These are phyloP conservation scores for Lathronympha strigana DNA, from an alignment of 2,888 invertebrate species.

Conservation along the genomic window DNA sequence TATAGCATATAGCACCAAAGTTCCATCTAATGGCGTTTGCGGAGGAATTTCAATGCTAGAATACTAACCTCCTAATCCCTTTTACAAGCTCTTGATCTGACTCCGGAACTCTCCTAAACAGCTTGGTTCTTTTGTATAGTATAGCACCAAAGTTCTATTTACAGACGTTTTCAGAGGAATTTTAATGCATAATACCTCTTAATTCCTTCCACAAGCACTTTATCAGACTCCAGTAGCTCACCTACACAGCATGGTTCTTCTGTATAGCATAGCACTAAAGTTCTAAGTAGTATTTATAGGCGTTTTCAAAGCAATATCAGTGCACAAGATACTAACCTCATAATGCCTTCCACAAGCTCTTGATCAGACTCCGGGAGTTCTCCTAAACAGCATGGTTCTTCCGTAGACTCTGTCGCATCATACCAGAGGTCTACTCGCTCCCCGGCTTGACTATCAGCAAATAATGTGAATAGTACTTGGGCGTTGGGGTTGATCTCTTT, in stretches of 20 bases:
- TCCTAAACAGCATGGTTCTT: slow-evolving; percentile 51
- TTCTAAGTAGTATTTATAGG: not conserved
- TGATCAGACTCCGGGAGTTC: slow-evolving; percentile 66
- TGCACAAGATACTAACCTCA: slow-evolving; percentile 47
- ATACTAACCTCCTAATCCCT: slow-evolving; percentile 49
- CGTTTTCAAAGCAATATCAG: not conserved
- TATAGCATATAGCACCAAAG: no score
- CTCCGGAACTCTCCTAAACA: slow-evolving; percentile 61
- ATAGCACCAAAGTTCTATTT: slow-evolving; percentile 47
- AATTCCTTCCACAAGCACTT: not conserved
- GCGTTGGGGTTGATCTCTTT: slow-evolving; percentile 71
- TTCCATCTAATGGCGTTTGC: not conserved
- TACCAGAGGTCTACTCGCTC: slow-evolving; percentile 43
- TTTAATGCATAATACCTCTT: no score
- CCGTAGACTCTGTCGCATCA: slow-evolving; percentile 63
- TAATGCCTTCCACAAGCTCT: slow-evolving; percentile 49
- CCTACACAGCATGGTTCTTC: no score
- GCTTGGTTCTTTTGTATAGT: slow-evolving; percentile 54
- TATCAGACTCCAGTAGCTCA: not conserved
- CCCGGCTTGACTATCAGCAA: slow-evolving; percentile 58
- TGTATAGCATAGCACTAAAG: no score
- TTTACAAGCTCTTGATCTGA: slow-evolving; percentile 57
- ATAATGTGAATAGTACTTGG: slow-evolving; percentile 72
- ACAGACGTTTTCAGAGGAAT: no score
- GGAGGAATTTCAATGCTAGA: slow-evolving; percentile 4